A percentile compares a stretch with the other conserved stretches of the same genome.
phyloP scores from a whole-genome alignment of 2,113 vertebrate species.

The Columba janthina region DNA sequence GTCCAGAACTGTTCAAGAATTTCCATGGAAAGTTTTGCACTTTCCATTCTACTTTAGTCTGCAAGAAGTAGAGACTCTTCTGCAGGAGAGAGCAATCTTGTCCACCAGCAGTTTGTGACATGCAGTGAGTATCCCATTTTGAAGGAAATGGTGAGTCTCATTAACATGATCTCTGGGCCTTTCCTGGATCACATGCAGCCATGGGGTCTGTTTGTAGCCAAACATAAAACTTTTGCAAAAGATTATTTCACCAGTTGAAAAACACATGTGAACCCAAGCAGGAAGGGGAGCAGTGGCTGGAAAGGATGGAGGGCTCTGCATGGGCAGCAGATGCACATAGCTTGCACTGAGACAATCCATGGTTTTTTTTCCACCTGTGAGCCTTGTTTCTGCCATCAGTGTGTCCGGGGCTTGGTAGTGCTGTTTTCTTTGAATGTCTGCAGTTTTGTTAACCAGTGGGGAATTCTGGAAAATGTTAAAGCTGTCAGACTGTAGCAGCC shows the following conservation, averaged over 20 bases:
- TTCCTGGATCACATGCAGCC: neutral
- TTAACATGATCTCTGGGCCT: neutral
- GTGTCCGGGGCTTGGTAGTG: neutral
- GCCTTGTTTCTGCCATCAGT: neutral
- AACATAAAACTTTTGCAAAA: neutral
- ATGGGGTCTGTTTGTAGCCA: neutral
- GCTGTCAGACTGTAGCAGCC: neutral
- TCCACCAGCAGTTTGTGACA: neutral
- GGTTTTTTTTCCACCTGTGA: neutral
- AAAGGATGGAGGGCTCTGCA: neutral
- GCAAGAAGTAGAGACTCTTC: neutral
- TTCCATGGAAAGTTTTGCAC: neutral
- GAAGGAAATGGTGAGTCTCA: neutral
- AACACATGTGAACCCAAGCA: neutral
- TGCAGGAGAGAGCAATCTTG: neutral
- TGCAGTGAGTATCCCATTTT: neutral
- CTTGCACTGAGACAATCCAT: neutral
- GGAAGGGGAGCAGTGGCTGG: neutral
- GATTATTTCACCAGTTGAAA: neutral
- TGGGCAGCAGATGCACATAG: slow-evolving; percentile 24
- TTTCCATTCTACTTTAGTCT: neutral
- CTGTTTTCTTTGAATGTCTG: neutral
- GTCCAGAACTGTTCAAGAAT: neutral
- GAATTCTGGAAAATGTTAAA: slow-evolving; percentile 15
- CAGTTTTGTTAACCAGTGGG: neutral